phyloP scores from a whole-genome alignment of 1,140 invertebrate genomes.

The Drosophila guanche region DNA sequence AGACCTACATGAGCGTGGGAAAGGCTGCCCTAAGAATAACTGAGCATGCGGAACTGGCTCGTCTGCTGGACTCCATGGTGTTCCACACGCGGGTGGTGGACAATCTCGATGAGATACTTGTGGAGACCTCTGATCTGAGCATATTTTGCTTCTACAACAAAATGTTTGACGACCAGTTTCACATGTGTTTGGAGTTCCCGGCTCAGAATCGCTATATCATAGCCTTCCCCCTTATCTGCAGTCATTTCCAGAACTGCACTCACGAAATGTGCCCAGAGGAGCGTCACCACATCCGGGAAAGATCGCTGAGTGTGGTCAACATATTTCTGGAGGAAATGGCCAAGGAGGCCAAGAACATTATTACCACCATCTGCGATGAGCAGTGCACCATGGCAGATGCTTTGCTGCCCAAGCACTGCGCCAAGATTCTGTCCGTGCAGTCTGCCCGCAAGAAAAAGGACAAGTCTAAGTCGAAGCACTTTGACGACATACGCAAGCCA shows the following conservation, averaged over 20 bases:
- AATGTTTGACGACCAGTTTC: conserved; percentile 98
- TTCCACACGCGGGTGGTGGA: conserved; percentile 99
- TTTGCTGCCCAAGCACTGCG: conserved; percentile 97
- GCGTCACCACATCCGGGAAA: conserved; percentile 96
- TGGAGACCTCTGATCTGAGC: conserved; percentile 98
- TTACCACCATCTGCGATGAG: conserved; percentile 98
- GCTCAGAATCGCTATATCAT: conserved; percentile 99
- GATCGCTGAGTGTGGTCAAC: conserved; percentile 98
- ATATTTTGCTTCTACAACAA: conserved; percentile 99
- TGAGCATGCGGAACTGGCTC: conserved; percentile 94
- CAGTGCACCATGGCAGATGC: conserved; percentile 97
- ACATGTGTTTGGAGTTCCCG: conserved; percentile 99
- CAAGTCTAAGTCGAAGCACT: conserved; percentile 92
- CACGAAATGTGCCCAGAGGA: conserved; percentile 99
- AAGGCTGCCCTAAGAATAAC: conserved; percentile 92
- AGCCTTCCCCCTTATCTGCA: conserved; percentile 98
- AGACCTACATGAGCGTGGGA: conserved; percentile 95
- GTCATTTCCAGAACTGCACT: conserved; percentile 98
- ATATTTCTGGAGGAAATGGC: conserved; percentile 99
- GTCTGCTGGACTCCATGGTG: conserved; percentile 96
- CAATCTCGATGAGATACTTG: conserved; percentile 97
- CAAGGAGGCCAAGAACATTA: conserved; percentile 99
- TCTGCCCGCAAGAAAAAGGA: conserved; percentile 96
- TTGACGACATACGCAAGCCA: conserved; percentile 93
- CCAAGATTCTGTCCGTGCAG: conserved; percentile 92